Base-by-base conservation (phyloP, 2,888 invertebrate genomes). In the Gisinianus flammeolus region DNA sequence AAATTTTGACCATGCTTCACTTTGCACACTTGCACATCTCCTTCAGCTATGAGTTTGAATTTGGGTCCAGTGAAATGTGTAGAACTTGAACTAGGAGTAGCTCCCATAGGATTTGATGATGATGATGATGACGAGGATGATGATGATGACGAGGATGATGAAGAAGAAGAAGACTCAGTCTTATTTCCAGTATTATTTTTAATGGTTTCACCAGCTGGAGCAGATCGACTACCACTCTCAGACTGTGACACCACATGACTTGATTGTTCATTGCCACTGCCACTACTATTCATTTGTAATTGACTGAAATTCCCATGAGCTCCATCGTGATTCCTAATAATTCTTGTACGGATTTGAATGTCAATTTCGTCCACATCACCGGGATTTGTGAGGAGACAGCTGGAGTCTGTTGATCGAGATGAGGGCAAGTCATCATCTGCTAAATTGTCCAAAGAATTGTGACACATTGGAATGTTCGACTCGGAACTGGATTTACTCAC, bases 1-100 rank as follows among this genome's bases (percentile, higher is more conserved):
- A 94, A 91, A 52, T 93, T 93, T 83, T 92, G 89, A 3, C 92
- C 92, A 86, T 93, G 93, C 85, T 93, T 92, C 83, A 93, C 89
- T 85, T 92, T 91, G 88, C 93, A 93, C 80, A 93, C 90, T 85
- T 92, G 91, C 56, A 93, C 90, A 81, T 92, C 90, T 1, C 93
- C 93, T 84, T 93, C 93, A 22, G 90, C 89, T 69, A 93, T 89
- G 64, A 93, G 89, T 86, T 92, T 93, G 87, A 92, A 91, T 44
- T 91, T 88, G 0, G 91, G 91, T 0, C 91, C 91, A 24, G 22
- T 16, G n/a, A 22, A 8, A 12, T 24, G 44, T 2, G 2, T 4
- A 6, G 26, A 12, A 26, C 28, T 22, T 19, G 66, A 10, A 28
- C 3, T 22, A 4, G 24, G 12, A n/a, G n/a, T n/a, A n/a, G n/a